Evolutionary conservation across 2,797 vertebrate species (phyloP).

Genomic region (Neopelma chrysocephalum): DNA sequence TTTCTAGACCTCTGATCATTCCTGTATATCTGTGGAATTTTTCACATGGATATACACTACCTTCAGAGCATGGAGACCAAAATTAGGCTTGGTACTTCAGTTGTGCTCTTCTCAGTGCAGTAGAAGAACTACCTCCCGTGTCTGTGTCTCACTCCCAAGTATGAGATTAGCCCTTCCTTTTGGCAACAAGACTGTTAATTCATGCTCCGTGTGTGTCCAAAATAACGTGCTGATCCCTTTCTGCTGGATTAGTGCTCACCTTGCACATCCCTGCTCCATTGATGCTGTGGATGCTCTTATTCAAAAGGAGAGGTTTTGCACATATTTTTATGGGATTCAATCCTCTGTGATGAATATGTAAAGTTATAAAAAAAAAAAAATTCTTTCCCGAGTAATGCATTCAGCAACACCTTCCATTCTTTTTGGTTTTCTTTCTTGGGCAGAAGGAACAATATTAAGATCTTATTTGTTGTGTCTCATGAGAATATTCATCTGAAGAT

Average conservation of each 20-base stretch:
- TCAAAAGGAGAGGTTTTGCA: background rate
- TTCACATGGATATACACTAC: background rate
- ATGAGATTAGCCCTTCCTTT: background rate
- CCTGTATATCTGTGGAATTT: background rate
- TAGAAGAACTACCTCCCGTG: rapidly evolving
- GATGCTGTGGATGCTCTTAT: background rate
- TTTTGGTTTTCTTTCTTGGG: background rate
- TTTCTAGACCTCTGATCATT: background rate
- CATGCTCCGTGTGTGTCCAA: background rate
- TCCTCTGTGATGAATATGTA: background rate
- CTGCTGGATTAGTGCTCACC: background rate
- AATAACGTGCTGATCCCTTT: background rate
- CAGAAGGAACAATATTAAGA: background rate
- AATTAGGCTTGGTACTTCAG: rapidly evolving
- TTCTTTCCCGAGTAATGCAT: background rate
- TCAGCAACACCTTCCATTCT: background rate
- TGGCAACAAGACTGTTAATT: background rate
- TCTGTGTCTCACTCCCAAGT: background rate
- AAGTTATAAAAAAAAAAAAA: background rate
- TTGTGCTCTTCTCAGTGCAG: background rate
- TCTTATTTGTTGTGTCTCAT: background rate
- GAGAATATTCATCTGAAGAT: background rate
- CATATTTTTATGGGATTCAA: background rate
- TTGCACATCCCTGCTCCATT: background rate
- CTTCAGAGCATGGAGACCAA: background rate